phyloP scores from a whole-genome alignment of 2,113 vertebrate genomes.

The Silurus meridionalis region DNA sequence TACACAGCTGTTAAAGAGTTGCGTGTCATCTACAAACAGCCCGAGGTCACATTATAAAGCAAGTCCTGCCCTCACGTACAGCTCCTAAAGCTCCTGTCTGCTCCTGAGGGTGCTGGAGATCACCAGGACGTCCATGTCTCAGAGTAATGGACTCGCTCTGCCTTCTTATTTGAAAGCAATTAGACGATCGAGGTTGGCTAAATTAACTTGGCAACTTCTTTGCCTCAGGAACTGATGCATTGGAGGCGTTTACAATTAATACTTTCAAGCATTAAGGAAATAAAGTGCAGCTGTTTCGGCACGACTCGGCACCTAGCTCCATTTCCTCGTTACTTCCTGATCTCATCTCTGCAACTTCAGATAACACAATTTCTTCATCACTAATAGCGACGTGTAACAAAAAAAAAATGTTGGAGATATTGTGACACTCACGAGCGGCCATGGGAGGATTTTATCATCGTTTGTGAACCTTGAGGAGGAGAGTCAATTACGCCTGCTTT shows the following conservation, averaged over 20 bases:
- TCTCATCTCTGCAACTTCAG: slow-evolving; percentile 14
- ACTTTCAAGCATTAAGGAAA: slow-evolving; percentile 47
- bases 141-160: slow-evolving; percentile 32
- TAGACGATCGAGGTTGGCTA: slow-evolving; percentile 45
- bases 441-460: slow-evolving; percentile 46
- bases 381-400: neutral
- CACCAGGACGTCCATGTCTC: slow-evolving; percentile 6
- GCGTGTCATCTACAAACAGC: slow-evolving; percentile 53
- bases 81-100: slow-evolving; percentile 51
- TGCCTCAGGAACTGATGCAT: slow-evolving; percentile 20
- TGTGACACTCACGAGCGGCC: slow-evolving; percentile 12
- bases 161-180: slow-evolving; percentile 45
- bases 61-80: slow-evolving; percentile 49
- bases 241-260: slow-evolving; percentile 44
- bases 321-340: slow-evolving; percentile 43
- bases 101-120: slow-evolving; percentile 30
- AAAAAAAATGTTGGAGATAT: neutral
- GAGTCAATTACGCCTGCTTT: slow-evolving; percentile 46
- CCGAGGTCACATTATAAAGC: slow-evolving; percentile 57
- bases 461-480: slow-evolving; percentile 38
- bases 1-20: slow-evolving; percentile 41
- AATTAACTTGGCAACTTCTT: slow-evolving; percentile 51
- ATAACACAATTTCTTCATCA: slow-evolving; percentile 30
- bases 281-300: slow-evolving; percentile 52
- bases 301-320: slow-evolving; percentile 28